Base-by-base conservation (phyloP, 2,113 vertebrate genomes). In the Vanacampus margaritifer region DNA sequence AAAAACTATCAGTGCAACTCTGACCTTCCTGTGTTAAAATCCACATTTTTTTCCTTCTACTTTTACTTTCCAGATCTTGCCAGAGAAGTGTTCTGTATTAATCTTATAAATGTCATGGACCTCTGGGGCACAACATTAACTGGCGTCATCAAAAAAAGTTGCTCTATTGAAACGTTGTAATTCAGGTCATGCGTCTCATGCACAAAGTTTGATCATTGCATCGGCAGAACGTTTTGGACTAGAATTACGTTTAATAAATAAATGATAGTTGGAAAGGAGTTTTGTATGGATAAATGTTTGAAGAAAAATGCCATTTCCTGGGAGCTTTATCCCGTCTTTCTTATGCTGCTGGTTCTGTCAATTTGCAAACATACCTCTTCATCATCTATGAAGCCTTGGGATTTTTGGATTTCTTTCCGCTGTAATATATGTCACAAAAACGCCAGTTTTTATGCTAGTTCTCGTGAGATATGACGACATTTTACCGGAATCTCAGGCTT, bases 1-100 rank as follows among this genome's bases (percentile, higher is more conserved):
- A 72, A 74, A 56, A 74, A 51, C 67, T 58, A 7, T 6, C 43
- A 37, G 65, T 51, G 74, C 68, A 79, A 69, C 58, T 64, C 59
- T 71, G 66, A 74, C 65, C 57, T 73, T 19, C 3, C 21, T 23
- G 21, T 56, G 53, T 56, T 28, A 17, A 32, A 57, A 7, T 54
- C 35, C 32, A n/a, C 57, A 36, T 10, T 59, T 59, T 37, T 35
- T 43, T 16, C 2, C 35, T 39, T 13, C 3, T 35, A 70, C 62
- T 62, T 78, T 75, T 72, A 71, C 69, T 67, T 79, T 58, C 57
- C 46, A 64, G 36, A 8, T 59, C 57, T 65, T 21, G 19, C 23
- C 26, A 60, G 37, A 16, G 74, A 21, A 0, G 37, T 64, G 67
- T 66, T 68, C 26, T 0, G 35, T 37, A 28, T 63, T 79, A 66